Conservation (phyloP, 2,113 vertebrate species). For the Ardeotis arabs region DNA sequence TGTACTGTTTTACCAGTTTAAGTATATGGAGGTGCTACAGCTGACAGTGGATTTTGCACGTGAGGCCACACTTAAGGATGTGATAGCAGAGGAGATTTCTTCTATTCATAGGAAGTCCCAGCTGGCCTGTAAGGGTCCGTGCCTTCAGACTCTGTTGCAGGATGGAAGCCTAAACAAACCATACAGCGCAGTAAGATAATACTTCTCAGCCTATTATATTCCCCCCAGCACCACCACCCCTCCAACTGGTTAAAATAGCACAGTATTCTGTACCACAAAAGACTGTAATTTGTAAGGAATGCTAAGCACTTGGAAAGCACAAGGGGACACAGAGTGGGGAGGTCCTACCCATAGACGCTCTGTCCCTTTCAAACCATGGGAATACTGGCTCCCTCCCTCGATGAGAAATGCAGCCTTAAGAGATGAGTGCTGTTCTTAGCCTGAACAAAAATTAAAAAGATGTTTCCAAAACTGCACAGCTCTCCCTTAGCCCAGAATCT, state of each 20-base stretch:
- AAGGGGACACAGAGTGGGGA: slow-evolving; percentile 15
- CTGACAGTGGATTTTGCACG: not conserved
- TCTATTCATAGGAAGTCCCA: not conserved
- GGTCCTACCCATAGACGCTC: slow-evolving; percentile 7
- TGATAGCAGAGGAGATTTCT: not conserved
- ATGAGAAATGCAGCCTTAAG: not conserved
- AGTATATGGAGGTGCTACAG: not conserved
- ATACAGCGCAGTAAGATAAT: slow-evolving; percentile 15
- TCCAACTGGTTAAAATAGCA: slow-evolving; percentile 33
- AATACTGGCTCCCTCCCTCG: not conserved
- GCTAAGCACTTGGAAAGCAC: slow-evolving; percentile 40
- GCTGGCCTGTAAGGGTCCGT: not conserved
- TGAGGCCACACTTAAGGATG: not conserved
- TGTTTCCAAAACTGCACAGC: slow-evolving; percentile 2
- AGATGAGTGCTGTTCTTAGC: not conserved
- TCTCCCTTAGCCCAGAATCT: not conserved
- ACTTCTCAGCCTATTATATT: slow-evolving; percentile 37
- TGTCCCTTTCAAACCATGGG: slow-evolving; percentile 41
- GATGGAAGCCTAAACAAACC: slow-evolving; percentile 38
- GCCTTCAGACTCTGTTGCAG: not conserved
- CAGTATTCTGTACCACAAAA: slow-evolving; percentile 32
- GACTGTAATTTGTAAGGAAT: slow-evolving; percentile 64
- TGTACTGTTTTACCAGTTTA: not conserved
- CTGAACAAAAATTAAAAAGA: not conserved
- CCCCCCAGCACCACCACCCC: not conserved